Base-by-base conservation (phyloP, 2,113 vertebrate species). In the Puntigrus tetrazona region DNA sequence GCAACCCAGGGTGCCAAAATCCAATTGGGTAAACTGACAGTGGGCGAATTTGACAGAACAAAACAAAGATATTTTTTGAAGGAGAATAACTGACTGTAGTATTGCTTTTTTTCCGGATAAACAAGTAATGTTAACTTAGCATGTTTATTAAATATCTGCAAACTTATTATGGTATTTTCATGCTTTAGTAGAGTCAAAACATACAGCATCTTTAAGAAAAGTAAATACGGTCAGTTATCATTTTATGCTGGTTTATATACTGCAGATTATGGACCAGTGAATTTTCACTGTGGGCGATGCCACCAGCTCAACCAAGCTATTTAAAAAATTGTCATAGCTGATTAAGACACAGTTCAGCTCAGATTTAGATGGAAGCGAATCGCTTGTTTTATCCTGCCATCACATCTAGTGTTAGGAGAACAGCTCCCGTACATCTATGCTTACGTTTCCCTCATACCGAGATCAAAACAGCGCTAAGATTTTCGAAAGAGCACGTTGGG, bases 381-480 rank as follows among this genome's bases (percentile, higher is more conserved):
- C 13, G 1, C 16, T 31, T 50, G 14, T 75, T 31, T 77, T 77
- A 57, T 31, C 10, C 13, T 31, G 29, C 10, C 22, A 47, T 13
- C n/a, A 50, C 38, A 2, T 31, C 73, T 78, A 10, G 11, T 75
- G 38, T 43, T 0, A 63, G 16, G 31, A 25, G 41, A 65, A 65
- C 78, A 80, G n/a, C 18, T 25, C 25, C 25, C 16, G 25, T 31
- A 65, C 34, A 22, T 31, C 41, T 63, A 31, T 65, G 75, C 75
- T 57, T 36, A 78, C 76, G 61, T 61, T 78, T 78, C 76, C 59
- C 76, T 59, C 55, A 78, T 11, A 27, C 16, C 31, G 57, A 63
- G 78, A 80, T 80, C 52, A 78, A 78, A 78, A 78, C 76, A 25
- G 59, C 52, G 27, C 25, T 75, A 43, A 63, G 55, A 43, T 47